A percentile compares a stretch with the other conserved stretches of the same genome.
Conservation (phyloP, 1,140 invertebrate genomes). For the Listronotus oregonensis region DNA sequence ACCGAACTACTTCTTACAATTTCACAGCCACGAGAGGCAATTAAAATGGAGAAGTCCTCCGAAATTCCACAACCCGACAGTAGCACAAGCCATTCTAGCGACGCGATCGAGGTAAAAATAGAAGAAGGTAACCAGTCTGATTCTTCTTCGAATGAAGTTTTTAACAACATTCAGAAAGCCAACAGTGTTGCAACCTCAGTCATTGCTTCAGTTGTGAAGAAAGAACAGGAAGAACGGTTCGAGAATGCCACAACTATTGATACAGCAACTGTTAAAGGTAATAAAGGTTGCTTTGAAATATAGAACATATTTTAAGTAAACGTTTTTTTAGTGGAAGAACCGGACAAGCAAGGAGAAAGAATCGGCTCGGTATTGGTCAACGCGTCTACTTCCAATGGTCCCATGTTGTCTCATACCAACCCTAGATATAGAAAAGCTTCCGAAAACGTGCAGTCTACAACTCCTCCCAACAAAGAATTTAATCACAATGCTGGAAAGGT, state of each 20-base stretch:
- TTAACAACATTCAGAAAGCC: slow-evolving; percentile 43
- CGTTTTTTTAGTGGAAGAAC: slow-evolving; percentile 39
- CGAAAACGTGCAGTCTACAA: slow-evolving; percentile 33
- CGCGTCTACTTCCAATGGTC: slow-evolving; percentile 51
- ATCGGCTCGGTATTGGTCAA: slow-evolving; percentile 54
- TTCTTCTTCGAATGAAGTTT: slow-evolving; percentile 38
- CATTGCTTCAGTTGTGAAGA: slow-evolving; percentile 46
- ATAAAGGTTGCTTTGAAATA: not conserved
- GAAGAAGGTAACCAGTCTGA: slow-evolving; percentile 32
- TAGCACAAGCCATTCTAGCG: slow-evolving; percentile 43
- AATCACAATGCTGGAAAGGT: slow-evolving; percentile 49
- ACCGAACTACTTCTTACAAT: slow-evolving; percentile 52
- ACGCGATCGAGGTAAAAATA: slow-evolving; percentile 40
- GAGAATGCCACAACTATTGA: not conserved
- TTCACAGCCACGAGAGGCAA: slow-evolving; percentile 47
- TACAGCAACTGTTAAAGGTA: slow-evolving; percentile 26
- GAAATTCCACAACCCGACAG: slow-evolving; percentile 49
- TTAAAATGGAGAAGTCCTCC: slow-evolving; percentile 32
- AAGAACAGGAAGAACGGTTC: slow-evolving; percentile 22
- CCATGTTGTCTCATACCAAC: slow-evolving; percentile 52
- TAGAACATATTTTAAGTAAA: slow-evolving; percentile 1
- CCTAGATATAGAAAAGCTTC: slow-evolving; percentile 48
- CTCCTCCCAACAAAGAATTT: slow-evolving; percentile 45
- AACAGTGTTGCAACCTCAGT: slow-evolving; percentile 52
- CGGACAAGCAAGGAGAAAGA: slow-evolving; percentile 42